These are phyloP conservation scores for Tor tambroides DNA, from an alignment of 2,113 vertebrate species.

Conservation along the genomic window DNA sequence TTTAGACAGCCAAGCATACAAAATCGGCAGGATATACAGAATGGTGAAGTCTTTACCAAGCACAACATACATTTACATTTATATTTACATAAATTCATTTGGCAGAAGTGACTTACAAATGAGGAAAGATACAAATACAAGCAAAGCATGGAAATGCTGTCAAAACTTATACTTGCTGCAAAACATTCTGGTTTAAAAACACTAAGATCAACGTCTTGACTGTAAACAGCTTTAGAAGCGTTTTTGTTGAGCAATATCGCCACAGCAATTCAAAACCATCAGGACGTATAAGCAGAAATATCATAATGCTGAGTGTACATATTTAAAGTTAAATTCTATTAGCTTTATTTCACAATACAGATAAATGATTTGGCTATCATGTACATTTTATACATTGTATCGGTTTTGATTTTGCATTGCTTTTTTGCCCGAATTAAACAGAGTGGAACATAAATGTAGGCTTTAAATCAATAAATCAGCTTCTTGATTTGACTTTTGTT, in stretches of 20 bases:
- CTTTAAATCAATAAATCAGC: neutral
- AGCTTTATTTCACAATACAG: neutral
- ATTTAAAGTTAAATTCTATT: neutral
- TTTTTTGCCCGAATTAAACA: neutral
- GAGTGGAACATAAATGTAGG: neutral
- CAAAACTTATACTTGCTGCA: neutral
- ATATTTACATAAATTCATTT: conserved; percentile 25
- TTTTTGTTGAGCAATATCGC: too few species aligned
- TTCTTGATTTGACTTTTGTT: neutral
- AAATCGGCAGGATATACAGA: neutral
- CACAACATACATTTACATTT: conserved; percentile 11
- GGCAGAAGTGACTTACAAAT: conserved; percentile 18
- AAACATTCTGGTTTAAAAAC: neutral
- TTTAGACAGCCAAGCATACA: neutral
- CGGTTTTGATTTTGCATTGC: neutral
- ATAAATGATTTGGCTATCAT: neutral
- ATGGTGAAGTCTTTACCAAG: neutral
- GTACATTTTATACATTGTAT: neutral
- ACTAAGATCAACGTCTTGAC: neutral
- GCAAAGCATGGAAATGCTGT: neutral
- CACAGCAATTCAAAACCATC: neutral
- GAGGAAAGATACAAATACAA: conserved; percentile 24
- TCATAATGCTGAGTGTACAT: neutral
- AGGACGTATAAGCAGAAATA: neutral
- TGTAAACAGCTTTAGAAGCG: neutral